These are phyloP conservation scores for Mesorhabditis spiculigera DNA, from an alignment of 2,888 invertebrate species.

Conservation along the genomic window DNA sequence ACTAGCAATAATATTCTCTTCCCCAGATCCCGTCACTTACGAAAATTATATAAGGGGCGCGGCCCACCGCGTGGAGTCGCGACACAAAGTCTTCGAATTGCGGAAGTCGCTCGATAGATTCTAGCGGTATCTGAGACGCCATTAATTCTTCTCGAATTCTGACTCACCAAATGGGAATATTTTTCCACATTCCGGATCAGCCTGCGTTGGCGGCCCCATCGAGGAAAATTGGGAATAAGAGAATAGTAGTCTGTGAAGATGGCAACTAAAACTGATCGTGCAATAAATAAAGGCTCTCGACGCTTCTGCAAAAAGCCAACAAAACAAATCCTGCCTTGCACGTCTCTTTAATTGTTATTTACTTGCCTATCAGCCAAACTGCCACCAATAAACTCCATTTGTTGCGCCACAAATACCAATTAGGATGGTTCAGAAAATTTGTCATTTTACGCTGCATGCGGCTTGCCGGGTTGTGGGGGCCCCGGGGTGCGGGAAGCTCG, in stretches of 20 bases:
- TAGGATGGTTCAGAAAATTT: too few species aligned
- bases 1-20: constrained; percentile 17
- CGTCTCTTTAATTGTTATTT: too few species aligned
- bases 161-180: constrained; percentile 23
- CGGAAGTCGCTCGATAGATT: constrained; percentile 19
- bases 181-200: constrained; percentile 22
- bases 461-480: too few species aligned
- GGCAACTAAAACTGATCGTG: neutral
- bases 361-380: too few species aligned
- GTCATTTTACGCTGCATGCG: too few species aligned
- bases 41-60: constrained; percentile 30
- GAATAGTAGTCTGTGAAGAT: neutral
- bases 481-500: too few species aligned
- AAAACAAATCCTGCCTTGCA: too few species aligned
- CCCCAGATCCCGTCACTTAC: constrained; percentile 11
- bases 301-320: too few species aligned
- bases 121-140: constrained; percentile 25
- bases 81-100: constrained; percentile 21
- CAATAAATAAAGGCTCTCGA: too few species aligned
- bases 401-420: too few species aligned
- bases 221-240: constrained; percentile 13
- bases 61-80: constrained; percentile 18
- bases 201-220: constrained; percentile 21
- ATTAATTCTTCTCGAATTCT: neutral
- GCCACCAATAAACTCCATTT: too few species aligned